These are phyloP conservation scores for Netelia melanura DNA, from an alignment of 2,888 invertebrate species.

Conservation along the genomic window DNA sequence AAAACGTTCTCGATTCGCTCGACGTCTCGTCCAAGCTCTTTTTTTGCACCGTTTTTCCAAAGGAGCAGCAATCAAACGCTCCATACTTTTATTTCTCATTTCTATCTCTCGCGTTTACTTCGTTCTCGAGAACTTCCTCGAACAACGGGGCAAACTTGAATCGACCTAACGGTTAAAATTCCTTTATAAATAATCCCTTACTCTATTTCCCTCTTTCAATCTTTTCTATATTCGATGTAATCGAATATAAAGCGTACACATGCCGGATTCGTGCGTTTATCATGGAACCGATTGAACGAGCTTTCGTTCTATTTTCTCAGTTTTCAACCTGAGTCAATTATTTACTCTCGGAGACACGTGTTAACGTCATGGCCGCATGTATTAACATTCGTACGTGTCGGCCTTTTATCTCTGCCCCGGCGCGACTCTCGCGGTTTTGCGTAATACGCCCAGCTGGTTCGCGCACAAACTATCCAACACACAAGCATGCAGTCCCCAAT, in stretches of 20 bases:
- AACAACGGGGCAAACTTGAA: conserved; percentile 62
- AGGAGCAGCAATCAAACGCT: conserved; percentile 59
- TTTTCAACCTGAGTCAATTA: conserved; percentile 52
- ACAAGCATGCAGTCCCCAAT: not conserved
- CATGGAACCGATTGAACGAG: conserved; percentile 46
- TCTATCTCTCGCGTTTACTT: conserved; percentile 49
- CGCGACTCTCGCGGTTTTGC: conserved; percentile 51
- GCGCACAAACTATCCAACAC: conserved; percentile 25
- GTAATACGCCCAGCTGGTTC: conserved; percentile 62
- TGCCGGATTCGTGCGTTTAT: not conserved
- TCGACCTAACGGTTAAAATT: conserved; percentile 58
- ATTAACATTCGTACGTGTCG: conserved; percentile 27
- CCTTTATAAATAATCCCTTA: conserved; percentile 46
- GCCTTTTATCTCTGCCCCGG: conserved; percentile 28
- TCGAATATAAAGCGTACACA: not conserved
- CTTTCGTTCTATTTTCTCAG: conserved; percentile 32
- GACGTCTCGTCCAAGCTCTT: conserved; percentile 58
- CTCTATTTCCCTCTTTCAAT: not conserved
- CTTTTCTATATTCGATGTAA: conserved; percentile 5
- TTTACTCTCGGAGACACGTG: conserved; percentile 54
- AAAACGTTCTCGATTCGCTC: conserved; percentile 67
- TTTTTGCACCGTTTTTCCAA: conserved; percentile 35
- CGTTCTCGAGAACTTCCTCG: conserved; percentile 61
- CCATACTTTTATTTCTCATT: conserved; percentile 62
- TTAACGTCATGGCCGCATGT: conserved; percentile 14